Percentiles rank a stretch among this genome's conserved stretches.
phyloP scores from a whole-genome alignment of 2,888 invertebrate species.

The Aporophyla lueneburgensis region DNA sequence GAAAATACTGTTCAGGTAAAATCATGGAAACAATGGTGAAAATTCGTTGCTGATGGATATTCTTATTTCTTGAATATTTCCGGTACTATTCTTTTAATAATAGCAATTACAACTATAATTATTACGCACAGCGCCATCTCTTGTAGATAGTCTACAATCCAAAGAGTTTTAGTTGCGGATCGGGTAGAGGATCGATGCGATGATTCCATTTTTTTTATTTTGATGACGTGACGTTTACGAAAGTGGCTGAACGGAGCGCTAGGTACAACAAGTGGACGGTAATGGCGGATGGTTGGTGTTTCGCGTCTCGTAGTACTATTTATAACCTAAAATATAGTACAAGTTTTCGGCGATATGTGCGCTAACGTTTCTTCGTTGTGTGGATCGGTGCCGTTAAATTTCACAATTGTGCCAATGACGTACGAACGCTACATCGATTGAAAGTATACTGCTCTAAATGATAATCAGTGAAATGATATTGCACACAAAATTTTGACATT shows the following conservation, averaged over 20 bases:
- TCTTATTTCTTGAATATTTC: not conserved
- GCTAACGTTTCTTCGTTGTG: constrained; percentile 89
- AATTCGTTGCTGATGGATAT: constrained; percentile 29
- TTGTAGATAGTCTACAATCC: constrained; percentile 57
- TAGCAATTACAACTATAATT: not conserved
- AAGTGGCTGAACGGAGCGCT: constrained; percentile 82
- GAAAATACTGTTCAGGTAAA: not conserved
- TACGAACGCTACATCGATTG: constrained; percentile 87
- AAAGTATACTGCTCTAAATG: constrained; percentile 84
- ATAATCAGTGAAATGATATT: constrained; percentile 90
- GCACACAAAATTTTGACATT: constrained; percentile 91
- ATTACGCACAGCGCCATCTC: constrained; percentile 77
- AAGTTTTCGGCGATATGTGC: constrained; percentile 91
- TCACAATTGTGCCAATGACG: constrained; percentile 89
- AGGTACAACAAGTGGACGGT: constrained; percentile 87
- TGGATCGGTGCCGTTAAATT: constrained; percentile 89
- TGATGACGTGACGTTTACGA: constrained; percentile 89
- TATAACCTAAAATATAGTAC: constrained; percentile 91
- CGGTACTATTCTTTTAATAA: not conserved
- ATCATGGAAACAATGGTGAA: constrained; percentile 59
- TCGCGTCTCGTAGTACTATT: constrained; percentile 91
- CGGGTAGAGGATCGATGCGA: constrained; percentile 62
- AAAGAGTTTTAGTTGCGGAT: constrained; percentile 57
- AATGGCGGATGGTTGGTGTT: constrained; percentile 91
- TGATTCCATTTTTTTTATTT: constrained; percentile 77